Percentiles rank a stretch among this genome's conserved stretches.
Conservation (phyloP, 2,113 vertebrate species). For the Laterallus jamaicensis region DNA sequence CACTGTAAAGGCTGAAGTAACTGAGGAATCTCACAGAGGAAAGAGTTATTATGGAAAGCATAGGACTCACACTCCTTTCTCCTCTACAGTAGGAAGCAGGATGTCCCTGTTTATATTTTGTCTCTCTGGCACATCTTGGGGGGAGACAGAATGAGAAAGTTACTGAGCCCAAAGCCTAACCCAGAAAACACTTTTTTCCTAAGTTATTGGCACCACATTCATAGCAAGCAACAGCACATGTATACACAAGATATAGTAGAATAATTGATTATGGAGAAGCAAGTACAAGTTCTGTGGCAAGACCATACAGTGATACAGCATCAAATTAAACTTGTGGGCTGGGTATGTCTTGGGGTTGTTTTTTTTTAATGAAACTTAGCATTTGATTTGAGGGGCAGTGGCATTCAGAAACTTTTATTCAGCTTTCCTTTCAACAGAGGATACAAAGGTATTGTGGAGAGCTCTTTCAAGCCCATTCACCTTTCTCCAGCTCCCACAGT, state of each 20-base stretch:
- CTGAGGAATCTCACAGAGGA: not conserved
- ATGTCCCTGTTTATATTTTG: not conserved
- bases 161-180: not conserved
- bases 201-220: not conserved
- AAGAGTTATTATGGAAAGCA: not conserved
- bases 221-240: not conserved
- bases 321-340: not conserved
- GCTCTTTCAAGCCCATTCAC: not conserved
- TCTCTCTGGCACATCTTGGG: not conserved
- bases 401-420: not conserved
- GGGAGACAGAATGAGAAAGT: not conserved
- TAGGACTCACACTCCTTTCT: not conserved
- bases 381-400: rapidly evolving
- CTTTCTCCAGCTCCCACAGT: rapidly evolving
- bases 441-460: not conserved
- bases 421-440: not conserved
- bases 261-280: not conserved
- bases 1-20: not conserved
- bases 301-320: not conserved
- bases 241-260: not conserved
- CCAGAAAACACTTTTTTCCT: not conserved
- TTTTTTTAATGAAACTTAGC: not conserved
- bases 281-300: not conserved
- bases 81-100: not conserved
- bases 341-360: no score